Evolutionary conservation across 2,888 invertebrate species (phyloP), one percentile per base, ranked within the genome.

Genomic region (Thyatira batis): DNA sequence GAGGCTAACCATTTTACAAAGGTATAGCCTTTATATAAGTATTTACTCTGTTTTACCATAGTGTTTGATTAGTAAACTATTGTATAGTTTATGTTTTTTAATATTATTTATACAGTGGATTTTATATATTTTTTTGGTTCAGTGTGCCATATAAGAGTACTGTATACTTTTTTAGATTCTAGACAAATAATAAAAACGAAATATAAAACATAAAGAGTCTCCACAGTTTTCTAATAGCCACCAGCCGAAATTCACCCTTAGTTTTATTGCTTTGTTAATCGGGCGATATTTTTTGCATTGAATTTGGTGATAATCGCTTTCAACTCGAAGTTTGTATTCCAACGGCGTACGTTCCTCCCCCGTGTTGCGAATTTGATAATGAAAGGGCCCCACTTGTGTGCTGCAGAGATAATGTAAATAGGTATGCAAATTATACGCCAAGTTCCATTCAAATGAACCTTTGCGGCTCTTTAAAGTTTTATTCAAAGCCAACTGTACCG

Each of bases 381-480:
- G 88, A 90, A 89, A 87, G 88, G 89, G 82, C 80, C 84, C 85
- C 85, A 87, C 87, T 89, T 89, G 91, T 90, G 91, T 88, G 85
- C 81, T 87, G 88, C 90, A 87, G 81, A 91, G 91, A 91, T 92
- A 91, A 91, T 92, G 90, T 89, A 91, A 92, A 92, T 91, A 92
- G 85, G 87, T 89, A 92, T 90, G 91, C 90, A 90, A 92, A 91
- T 92, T 86, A 84, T 82, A 85, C 82, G 82, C 85, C 80, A 84
- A 89, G 84, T 89, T 87, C 80, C 82, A 87, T 88, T 88, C 85
- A 89, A 89, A 90, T 89, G 87, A 89, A 88, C 87, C 87, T 87
- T 85, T 87, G 86, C 80, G 82, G 81, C 82, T 86, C 85, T 86
- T 85, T 85, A 84, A 87, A 89, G 85, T 87, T 89, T 85, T 76